Percentiles rank a stretch among this genome's conserved stretches.
These are phyloP conservation scores for Chinchilla lanigera DNA, from an alignment of 2,113 vertebrate species.

Conservation along the genomic window DNA sequence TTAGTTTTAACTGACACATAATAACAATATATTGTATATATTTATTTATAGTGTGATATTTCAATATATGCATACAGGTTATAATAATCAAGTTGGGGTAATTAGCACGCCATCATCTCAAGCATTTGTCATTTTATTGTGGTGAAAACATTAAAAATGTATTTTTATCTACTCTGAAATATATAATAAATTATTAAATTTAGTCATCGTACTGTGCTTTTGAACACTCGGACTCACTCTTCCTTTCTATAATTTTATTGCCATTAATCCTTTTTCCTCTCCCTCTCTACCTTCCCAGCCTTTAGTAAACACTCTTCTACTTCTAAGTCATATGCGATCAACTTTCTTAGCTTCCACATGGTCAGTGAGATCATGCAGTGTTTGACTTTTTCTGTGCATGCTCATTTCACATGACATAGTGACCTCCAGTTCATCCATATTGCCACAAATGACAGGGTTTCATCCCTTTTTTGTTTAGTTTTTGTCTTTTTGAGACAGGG, in stretches of 20 bases:
- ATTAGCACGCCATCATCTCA: too few species aligned
- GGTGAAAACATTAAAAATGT: too few species aligned
- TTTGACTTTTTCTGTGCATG: not conserved
- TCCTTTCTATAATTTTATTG: not conserved
- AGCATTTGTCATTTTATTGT: too few species aligned
- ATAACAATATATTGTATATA: too few species aligned
- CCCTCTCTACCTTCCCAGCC: not conserved
- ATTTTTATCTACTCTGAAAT: not conserved
- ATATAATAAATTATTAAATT: not conserved
- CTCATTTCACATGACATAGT: not conserved
- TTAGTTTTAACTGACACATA: too few species aligned
- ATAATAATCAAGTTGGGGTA: too few species aligned
- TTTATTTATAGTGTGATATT: too few species aligned
- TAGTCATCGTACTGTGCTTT: not conserved
- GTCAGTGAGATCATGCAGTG: not conserved
- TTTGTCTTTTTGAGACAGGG: not conserved
- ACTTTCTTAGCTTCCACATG: not conserved
- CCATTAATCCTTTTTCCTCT: not conserved
- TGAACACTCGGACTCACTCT: not conserved
- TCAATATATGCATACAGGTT: too few species aligned
- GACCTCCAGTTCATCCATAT: not conserved
- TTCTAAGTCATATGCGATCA: not conserved
- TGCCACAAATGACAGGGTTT: not conserved
- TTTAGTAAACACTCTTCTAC: not conserved
- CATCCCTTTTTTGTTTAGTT: not conserved